Conservation (phyloP, 2,797 vertebrate genomes). For the Allenopithecus nigroviridis region DNA sequence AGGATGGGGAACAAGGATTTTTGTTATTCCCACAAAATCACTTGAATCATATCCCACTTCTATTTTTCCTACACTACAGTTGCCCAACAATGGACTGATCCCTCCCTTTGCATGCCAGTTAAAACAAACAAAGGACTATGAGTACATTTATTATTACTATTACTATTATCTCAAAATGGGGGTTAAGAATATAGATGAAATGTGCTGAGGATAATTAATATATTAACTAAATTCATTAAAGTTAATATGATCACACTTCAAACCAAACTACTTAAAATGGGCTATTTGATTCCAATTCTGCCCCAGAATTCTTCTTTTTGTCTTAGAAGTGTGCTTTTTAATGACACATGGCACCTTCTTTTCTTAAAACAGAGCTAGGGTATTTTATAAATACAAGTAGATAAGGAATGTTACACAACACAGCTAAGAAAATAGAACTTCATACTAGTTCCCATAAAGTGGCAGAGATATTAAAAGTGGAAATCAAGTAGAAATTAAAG, state of each 20-base stretch:
- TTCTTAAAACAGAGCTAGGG: conserved; percentile 21
- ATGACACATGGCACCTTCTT: background rate
- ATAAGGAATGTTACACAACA: conserved; percentile 1
- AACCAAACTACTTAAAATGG: background rate
- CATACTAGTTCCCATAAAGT: conserved; percentile 36
- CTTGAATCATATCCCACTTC: background rate
- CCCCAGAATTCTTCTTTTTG: background rate
- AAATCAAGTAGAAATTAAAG: conserved; percentile 78
- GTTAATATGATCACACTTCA: background rate
- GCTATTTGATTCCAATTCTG: background rate
- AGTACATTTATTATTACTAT: background rate
- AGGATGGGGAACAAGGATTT: background rate
- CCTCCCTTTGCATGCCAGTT: background rate
- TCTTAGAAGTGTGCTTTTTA: conserved; percentile 38
- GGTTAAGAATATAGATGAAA: conserved; percentile 2
- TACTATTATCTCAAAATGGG: background rate
- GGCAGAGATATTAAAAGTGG: conserved; percentile 71
- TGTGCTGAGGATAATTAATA: background rate
- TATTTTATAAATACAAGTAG: conserved; percentile 40
- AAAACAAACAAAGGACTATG: background rate
- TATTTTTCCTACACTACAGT: background rate
- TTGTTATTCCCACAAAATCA: background rate
- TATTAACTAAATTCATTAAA: background rate
- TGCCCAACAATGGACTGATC: background rate
- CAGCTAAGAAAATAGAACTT: conserved; percentile 53